phyloP scores from a whole-genome alignment of 2,113 vertebrate genomes.

The Grus americana region DNA sequence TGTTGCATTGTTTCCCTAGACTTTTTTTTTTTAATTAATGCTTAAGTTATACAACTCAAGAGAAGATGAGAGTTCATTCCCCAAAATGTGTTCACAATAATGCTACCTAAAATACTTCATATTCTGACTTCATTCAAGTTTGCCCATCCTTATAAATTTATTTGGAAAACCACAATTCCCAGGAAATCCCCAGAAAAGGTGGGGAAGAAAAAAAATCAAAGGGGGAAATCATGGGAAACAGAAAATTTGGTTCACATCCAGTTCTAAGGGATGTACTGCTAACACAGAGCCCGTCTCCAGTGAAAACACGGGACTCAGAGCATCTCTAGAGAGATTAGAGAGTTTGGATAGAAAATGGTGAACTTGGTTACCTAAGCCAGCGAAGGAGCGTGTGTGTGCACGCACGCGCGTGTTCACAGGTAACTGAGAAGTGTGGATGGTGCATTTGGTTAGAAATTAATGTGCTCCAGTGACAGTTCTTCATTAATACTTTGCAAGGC shows the following conservation, averaged over 20 bases:
- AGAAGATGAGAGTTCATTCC: neutral
- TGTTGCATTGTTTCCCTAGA: neutral
- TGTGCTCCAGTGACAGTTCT: neutral
- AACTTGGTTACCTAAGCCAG: neutral
- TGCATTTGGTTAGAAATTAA: neutral
- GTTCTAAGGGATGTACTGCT: neutral
- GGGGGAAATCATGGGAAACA: neutral
- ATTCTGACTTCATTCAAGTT: neutral
- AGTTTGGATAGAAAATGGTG: neutral
- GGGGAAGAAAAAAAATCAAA: neutral
- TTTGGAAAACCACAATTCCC: neutral
- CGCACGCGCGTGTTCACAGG: accelerated
- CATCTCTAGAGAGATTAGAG: neutral
- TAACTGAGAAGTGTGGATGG: neutral
- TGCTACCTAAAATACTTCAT: neutral
- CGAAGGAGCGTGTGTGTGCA: neutral
- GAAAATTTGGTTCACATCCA: neutral
- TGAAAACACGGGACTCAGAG: accelerated
- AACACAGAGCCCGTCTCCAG: neutral
- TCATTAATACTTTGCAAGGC: neutral
- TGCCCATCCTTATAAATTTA: neutral
- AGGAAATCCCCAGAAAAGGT: neutral
- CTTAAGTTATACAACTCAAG: neutral
- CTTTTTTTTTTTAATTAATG: neutral
- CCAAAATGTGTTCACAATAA: neutral